Base-by-base conservation (phyloP, 2,888 invertebrate species). In the Hesperia comma region DNA sequence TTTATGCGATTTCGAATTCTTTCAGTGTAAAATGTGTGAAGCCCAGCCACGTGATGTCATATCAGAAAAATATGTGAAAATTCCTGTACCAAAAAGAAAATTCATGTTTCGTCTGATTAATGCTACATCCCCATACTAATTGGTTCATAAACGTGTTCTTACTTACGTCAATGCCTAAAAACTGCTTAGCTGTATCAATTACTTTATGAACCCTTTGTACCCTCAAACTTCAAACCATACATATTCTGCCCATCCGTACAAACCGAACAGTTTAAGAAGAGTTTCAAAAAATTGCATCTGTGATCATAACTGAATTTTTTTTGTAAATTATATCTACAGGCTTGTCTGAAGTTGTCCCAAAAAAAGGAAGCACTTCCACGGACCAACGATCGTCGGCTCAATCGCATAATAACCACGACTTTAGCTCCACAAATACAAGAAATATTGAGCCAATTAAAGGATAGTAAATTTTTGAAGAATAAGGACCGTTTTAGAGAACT, bases 1-100 rank as follows among this genome's bases (percentile, higher is more conserved):
- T 33, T 32, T 6, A 33, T 53, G n/a, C 26, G 14, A 51, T 12
- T 54, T 54, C 4, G 54, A 62, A 69, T 37, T 76, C 77, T 88
- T 87, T 71, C 87, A 89, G 88, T 88, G 89, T 75, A 77, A 78
- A 14, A 74, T 72, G 64, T 87, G 87, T 56, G 79, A 77, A 63
- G 69, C 71, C 43, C 68, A 68, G 26, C 71, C 75, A 14, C 68
- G 60, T 43, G 71, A 71, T 17, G 74, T 74, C 19, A 63, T 70
- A 12, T 15, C 53, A 43, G 58, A 17, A 10, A 79, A 77, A 70
- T 73, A 84, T 33, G 15, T 86, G 41, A 90, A 86, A 85, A 56
- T 86, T n/a, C 63, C 75, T 43, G 70, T 84, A 46, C 88, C 90
- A 21, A 82, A 79, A 67, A 82, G 85, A 68, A 88, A 79, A 79